A percentile compares a stretch with the other conserved stretches of the same genome.
Conservation (phyloP, 1,140 invertebrate genomes). For the Ceratina japonica region DNA sequence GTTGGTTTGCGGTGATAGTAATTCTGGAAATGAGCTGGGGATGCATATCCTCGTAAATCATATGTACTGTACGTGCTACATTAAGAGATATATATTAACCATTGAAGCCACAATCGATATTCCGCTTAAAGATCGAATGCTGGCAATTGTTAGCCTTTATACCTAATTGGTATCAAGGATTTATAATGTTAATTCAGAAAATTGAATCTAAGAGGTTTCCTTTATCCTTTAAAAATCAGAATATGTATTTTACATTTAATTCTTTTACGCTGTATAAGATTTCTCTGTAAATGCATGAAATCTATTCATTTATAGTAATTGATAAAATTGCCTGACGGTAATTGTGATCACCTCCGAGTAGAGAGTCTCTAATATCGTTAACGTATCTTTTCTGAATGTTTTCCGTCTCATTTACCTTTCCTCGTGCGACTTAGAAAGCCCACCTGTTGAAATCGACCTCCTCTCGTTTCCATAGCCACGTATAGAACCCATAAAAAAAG, state of each 20-base stretch:
- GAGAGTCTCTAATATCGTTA: neutral
- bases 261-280: no score
- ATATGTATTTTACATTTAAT: no score
- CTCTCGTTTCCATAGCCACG: neutral
- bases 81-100: neutral
- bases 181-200: no score
- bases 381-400: constrained; percentile 6
- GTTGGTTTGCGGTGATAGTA: constrained; percentile 24
- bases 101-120: neutral
- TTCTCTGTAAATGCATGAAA: no score
- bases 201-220: no score
- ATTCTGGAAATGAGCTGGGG: constrained; percentile 15
- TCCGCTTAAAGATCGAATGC: neutral
- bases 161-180: no score
- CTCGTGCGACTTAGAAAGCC: constrained; percentile 33
- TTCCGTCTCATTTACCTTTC: constrained; percentile 37
- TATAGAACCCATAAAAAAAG: constrained; percentile 36
- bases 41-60: neutral
- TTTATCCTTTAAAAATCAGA: no score
- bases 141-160: no score
- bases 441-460: constrained; percentile 47
- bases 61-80: neutral
- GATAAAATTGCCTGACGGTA: neutral
- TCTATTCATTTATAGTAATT: no score
- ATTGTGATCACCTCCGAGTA: neutral